Conservation (phyloP, 2,113 vertebrate species). For the Strix uralensis region DNA sequence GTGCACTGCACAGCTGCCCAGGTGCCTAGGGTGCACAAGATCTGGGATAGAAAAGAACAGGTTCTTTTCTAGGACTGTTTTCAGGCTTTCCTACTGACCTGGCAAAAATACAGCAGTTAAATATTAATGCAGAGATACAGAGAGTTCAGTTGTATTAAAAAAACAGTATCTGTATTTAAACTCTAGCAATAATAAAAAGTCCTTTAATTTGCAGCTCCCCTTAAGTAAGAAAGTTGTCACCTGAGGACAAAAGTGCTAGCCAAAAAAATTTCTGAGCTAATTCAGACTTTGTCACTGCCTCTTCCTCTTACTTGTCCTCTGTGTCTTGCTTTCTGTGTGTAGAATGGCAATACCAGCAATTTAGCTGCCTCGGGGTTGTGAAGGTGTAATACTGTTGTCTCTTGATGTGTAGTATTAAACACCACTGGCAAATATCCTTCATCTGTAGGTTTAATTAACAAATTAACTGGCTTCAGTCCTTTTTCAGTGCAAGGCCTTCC, state of each 20-base stretch:
- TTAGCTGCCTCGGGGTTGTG: not conserved
- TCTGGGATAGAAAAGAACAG: not conserved
- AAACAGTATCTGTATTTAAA: not conserved
- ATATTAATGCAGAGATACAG: not conserved
- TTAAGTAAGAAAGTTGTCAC: not conserved
- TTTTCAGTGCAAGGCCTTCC: not conserved
- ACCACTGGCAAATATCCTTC: not conserved
- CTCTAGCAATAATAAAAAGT: not conserved
- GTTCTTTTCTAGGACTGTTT: not conserved
- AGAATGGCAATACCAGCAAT: not conserved
- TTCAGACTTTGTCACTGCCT: not conserved
- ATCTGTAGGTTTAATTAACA: not conserved
- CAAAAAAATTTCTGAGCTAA: not conserved
- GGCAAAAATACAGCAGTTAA: not conserved
- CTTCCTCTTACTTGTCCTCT: not conserved
- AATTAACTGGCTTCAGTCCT: not conserved
- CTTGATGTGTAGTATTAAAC: not conserved
- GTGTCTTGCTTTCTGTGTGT: not conserved
- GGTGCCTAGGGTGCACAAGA: fast-evolving
- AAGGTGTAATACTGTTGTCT: not conserved
- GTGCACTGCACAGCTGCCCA: fast-evolving
- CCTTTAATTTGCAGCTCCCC: not conserved
- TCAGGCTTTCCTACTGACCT: not conserved
- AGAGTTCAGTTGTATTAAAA: not conserved
- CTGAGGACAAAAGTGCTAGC: not conserved